A percentile compares a stretch with the other conserved stretches of the same genome.
Evolutionary conservation across 2,113 vertebrate genomes (phyloP).

Genomic region (Aldabrachelys gigantea): DNA sequence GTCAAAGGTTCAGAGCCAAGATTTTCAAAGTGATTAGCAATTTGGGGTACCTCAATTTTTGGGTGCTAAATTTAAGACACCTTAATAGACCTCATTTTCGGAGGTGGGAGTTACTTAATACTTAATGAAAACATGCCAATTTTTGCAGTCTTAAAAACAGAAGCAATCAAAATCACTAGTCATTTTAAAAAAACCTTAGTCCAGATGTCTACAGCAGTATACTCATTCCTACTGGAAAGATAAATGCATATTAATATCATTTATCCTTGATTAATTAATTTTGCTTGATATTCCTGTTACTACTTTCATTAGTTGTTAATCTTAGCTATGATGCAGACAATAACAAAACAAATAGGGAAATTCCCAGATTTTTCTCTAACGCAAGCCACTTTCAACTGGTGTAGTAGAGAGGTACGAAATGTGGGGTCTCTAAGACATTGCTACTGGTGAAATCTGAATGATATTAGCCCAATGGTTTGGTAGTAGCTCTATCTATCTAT

Average conservation of each 20-base stretch:
- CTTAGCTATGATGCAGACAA: not conserved
- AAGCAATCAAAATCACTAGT: not conserved
- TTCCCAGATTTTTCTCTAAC: not conserved
- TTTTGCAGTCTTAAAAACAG: not conserved
- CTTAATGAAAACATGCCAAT: not conserved
- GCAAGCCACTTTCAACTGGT: not conserved
- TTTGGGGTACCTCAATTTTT: not conserved
- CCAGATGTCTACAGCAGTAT: not conserved
- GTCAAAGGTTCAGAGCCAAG: rapidly evolving
- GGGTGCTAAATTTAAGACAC: not conserved
- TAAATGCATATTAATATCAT: not conserved
- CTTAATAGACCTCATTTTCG: not conserved
- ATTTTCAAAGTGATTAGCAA: not conserved
- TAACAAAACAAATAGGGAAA: not conserved
- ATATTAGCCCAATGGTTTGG: not conserved
- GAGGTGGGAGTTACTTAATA: not conserved
- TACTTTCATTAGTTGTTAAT: not conserved
- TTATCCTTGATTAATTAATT: not conserved
- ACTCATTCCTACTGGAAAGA: not conserved
- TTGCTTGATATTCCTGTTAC: rapidly evolving
- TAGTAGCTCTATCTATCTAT: not conserved
- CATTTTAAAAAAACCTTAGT: not conserved
- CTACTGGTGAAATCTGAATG: not conserved
- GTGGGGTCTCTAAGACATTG: not conserved
- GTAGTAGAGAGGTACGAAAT: not conserved